Evolutionary conservation across 2,888 invertebrate species (phyloP), one percentile per base, ranked within the genome.

Genomic region (Stenurella melanura): DNA sequence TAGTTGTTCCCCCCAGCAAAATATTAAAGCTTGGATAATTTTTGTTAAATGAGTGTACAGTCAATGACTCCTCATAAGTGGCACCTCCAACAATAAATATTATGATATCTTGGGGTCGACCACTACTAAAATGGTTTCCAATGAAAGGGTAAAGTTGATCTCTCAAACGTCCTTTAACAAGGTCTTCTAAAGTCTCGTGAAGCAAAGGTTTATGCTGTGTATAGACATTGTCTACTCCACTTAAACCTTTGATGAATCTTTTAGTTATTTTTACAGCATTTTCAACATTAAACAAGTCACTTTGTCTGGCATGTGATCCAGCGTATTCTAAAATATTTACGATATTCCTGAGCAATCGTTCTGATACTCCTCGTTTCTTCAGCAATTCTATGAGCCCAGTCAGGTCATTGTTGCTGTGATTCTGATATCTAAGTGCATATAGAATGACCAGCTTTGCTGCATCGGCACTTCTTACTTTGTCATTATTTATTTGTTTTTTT

Each of bases 181-280:
- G 91, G 87, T 97, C 97, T 85, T 98, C 98, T 0, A 99, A 88
- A 0, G 96, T 95, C 87, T 97, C 96, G 84, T 95, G 94, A 7
- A 99, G 90, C 26, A 97, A 91, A 0, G 99, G 98, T n/a, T 95
- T 95, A 90, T 99, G 99, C 87, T 99, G 99, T 0, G 99, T 99
- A 90, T 98, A 99, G 78, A 99, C 97, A 90, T 99, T 99, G 88
- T 99, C 99, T 0, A 99, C 98, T 0, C 98, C 99, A 90, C 95
- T 96, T 19, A 97, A 90, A 18, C 96, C 96, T 92, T 95, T 98
- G 87, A 94, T 96, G 85, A 94, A 94, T 88, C 96, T 92, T 89
- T 98, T 97, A 0, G 98, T 98, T 83, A 98, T 96, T 85, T 98
- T 96, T 0, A 94, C 94, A 66, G 97, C 96, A 75, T 93, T 92